Conservation (phyloP, 1,140 invertebrate species). For the Orchesella cincta region DNA sequence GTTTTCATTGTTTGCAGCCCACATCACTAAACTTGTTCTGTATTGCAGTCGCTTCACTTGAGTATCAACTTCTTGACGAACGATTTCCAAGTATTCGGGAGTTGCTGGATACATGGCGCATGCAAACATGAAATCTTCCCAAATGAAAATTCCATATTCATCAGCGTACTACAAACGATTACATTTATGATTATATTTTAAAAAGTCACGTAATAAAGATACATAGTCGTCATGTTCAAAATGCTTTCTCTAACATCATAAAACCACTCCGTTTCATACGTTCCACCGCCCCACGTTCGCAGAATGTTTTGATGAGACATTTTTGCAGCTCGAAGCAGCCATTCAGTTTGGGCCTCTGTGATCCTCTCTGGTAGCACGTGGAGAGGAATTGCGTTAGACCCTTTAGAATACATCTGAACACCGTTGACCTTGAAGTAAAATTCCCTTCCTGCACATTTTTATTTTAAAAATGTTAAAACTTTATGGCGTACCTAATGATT, state of each 20-base stretch:
- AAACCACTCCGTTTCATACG: constrained; percentile 90
- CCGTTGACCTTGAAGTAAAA: constrained; percentile 91
- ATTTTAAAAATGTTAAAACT: too few species aligned
- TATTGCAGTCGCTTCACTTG: constrained; percentile 82
- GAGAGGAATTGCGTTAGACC: constrained; percentile 92
- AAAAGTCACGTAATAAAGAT: background rate
- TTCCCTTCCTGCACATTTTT: constrained; percentile 65
- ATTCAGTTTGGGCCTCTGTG: constrained; percentile 58
- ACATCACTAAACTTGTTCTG: constrained; percentile 85
- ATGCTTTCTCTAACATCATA: constrained; percentile 66
- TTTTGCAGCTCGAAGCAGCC: constrained; percentile 70
- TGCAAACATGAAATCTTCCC: constrained; percentile 98
- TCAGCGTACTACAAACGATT: constrained; percentile 65
- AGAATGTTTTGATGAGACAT: constrained; percentile 90
- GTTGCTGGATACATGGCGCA: constrained; percentile 90
- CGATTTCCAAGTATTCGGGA: constrained; percentile 70
- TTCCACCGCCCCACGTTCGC: constrained; percentile 95
- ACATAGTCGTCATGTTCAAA: background rate
- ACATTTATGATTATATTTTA: background rate
- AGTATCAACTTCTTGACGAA: constrained; percentile 76
- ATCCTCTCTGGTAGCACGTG: constrained; percentile 80
- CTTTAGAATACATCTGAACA: constrained; percentile 90
- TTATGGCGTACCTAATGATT: too few species aligned
- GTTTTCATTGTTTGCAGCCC: constrained; percentile 98
- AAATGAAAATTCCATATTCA: constrained; percentile 77